These are phyloP conservation scores for Melanostigma gelatinosum DNA, from an alignment of 2,113 vertebrate genomes.

Conservation along the genomic window DNA sequence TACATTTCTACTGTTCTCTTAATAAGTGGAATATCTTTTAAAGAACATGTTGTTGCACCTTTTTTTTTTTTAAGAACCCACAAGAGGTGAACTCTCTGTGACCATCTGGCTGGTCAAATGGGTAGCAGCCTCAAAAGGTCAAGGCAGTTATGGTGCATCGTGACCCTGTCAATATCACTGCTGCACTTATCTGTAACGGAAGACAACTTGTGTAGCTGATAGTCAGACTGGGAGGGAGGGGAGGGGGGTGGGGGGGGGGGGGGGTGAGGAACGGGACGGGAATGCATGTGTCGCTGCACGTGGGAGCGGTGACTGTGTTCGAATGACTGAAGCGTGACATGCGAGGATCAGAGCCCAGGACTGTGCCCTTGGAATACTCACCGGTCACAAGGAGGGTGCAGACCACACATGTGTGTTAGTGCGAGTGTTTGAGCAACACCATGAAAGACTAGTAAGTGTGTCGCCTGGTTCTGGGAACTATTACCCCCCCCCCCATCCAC, in stretches of 20 bases:
- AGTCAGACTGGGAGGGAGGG: slow-evolving; percentile 34
- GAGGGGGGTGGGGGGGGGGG: background rate
- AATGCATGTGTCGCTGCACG: slow-evolving; percentile 37
- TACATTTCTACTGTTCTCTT: background rate
- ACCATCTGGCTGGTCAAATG: slow-evolving; percentile 67
- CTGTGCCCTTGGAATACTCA: slow-evolving; percentile 64
- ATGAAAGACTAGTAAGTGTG: slow-evolving; percentile 53
- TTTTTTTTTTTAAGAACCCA: background rate
- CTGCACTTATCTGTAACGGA: slow-evolving; percentile 77
- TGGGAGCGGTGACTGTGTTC: slow-evolving; percentile 24
- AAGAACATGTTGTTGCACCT: background rate
- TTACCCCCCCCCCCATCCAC: slow-evolving; percentile 31
- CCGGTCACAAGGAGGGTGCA: slow-evolving; percentile 34
- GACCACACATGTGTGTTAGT: slow-evolving; percentile 2
- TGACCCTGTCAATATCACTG: slow-evolving; percentile 67
- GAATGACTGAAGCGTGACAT: slow-evolving; percentile 39
- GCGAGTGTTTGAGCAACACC: slow-evolving; percentile 24
- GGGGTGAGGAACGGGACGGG: background rate
- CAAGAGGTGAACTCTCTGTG: background rate
- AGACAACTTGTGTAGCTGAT: slow-evolving; percentile 59
- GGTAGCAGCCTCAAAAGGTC: slow-evolving; percentile 61
- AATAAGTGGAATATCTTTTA: background rate
- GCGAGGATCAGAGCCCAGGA: slow-evolving; percentile 19
- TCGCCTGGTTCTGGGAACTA: slow-evolving; percentile 55
- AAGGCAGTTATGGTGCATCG: slow-evolving; percentile 34